phyloP scores from a whole-genome alignment of 2,113 vertebrate species.

The Xyliphius kryptos region DNA sequence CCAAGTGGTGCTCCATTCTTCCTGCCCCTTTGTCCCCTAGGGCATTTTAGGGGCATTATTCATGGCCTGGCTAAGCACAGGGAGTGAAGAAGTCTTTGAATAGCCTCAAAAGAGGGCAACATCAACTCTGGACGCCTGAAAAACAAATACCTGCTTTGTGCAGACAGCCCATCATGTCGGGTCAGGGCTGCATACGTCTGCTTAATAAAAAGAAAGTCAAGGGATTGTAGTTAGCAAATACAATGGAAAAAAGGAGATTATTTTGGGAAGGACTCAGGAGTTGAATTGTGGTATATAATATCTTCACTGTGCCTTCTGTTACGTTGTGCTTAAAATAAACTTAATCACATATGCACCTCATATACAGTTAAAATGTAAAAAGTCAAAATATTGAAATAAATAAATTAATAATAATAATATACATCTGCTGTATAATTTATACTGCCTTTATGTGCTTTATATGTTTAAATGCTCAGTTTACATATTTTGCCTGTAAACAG shows the following conservation, averaged over 20 bases:
- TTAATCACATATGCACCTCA: too few species aligned
- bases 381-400: too few species aligned
- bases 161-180: constrained; percentile 31
- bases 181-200: constrained; percentile 30
- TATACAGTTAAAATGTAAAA: too few species aligned
- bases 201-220: constrained; percentile 11
- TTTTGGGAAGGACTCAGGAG: constrained; percentile 12
- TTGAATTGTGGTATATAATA: constrained; percentile 3
- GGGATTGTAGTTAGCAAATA: constrained; percentile 13
- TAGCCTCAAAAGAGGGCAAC: constrained; percentile 54
- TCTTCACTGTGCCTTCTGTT: too few species aligned
- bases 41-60: constrained; percentile 69
- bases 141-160: constrained; percentile 60
- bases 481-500: too few species aligned
- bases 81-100: constrained; percentile 58
- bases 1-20: constrained; percentile 53
- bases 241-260: constrained; percentile 19
- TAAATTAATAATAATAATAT: too few species aligned
- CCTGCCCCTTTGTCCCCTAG: constrained; percentile 58
- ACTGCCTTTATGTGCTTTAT: too few species aligned
- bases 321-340: too few species aligned
- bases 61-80: constrained; percentile 54
- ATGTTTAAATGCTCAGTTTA: too few species aligned
- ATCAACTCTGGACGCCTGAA: constrained; percentile 53
- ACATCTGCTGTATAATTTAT: too few species aligned